Conservation (phyloP, 1,140 invertebrate species). For the Scaptomyza hsui region DNA sequence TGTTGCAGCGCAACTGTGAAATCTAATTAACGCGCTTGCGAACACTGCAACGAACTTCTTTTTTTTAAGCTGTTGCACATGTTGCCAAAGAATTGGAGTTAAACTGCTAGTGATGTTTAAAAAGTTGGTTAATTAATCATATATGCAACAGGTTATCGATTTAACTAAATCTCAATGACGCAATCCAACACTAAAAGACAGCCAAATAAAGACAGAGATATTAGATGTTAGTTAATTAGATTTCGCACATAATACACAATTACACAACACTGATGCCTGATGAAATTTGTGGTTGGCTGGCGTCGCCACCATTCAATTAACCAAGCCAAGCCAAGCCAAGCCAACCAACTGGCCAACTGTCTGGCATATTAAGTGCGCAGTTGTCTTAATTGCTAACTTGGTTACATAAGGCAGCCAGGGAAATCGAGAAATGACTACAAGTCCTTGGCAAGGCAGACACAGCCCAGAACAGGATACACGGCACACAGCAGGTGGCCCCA, state of each 20-base stretch:
- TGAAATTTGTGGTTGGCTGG: conserved; percentile 3
- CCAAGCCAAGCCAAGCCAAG: too few species aligned
- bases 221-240: too few species aligned
- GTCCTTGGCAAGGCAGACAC: conserved; percentile 4
- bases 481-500: conserved; percentile 69
- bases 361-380: conserved; percentile 42
- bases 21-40: conserved; percentile 46
- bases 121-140: too few species aligned
- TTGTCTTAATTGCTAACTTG: conserved; percentile 70
- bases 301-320: conserved; percentile 36
- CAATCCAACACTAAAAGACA: too few species aligned
- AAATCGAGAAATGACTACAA: conserved; percentile 22
- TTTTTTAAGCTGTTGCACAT: conserved; percentile 10
- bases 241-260: not conserved
- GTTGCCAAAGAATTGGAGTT: not conserved
- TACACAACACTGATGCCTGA: conserved; percentile 4
- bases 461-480: conserved; percentile 22
- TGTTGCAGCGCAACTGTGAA: conserved; percentile 37
- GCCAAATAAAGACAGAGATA: too few species aligned
- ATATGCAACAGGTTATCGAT: too few species aligned
- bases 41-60: conserved; percentile 3
- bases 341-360: conserved; percentile 30
- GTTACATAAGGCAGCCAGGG: conserved; percentile 45
- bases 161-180: too few species aligned
- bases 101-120: too few species aligned